These are phyloP conservation scores for Tonatia bakeri DNA, from an alignment of 2,113 vertebrate species.

Conservation along the genomic window DNA sequence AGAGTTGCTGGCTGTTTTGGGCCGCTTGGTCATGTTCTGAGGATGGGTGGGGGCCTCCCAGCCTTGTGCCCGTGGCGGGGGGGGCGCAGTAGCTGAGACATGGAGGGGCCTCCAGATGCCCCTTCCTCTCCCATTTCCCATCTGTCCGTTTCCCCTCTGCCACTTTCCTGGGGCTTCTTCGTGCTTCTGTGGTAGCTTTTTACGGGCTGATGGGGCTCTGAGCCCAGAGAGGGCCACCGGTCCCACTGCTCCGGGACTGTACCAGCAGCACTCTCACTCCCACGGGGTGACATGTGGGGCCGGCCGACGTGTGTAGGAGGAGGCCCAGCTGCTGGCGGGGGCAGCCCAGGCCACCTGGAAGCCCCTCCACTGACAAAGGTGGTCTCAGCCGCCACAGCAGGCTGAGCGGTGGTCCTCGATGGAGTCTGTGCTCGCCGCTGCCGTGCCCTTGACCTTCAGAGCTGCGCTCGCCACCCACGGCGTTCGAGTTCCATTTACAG, in stretches of 20 bases:
- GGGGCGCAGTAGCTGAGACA: too few species aligned
- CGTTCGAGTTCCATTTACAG: background rate
- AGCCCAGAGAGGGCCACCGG: accelerated
- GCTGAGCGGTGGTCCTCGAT: too few species aligned
- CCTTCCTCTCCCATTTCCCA: accelerated
- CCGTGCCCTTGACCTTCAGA: background rate
- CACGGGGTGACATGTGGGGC: background rate
- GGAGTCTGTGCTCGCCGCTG: accelerated
- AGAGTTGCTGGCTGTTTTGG: too few species aligned
- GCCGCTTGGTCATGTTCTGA: background rate
- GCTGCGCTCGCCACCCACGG: accelerated
- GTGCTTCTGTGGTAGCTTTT: background rate
- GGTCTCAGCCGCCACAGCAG: background rate
- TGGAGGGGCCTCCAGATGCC: accelerated
- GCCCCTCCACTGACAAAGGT: background rate
- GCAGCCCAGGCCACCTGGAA: background rate
- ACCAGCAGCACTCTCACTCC: too few species aligned
- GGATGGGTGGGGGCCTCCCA: accelerated
- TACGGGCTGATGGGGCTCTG: background rate
- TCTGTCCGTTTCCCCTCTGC: background rate
- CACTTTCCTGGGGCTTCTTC: background rate
- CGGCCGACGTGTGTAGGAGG: too few species aligned
- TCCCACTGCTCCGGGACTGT: background rate
- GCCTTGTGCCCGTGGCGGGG: accelerated
- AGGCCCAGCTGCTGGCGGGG: background rate